Evolutionary conservation across 2,888 invertebrate species (phyloP).

Genomic region (Esperia sulphurella): DNA sequence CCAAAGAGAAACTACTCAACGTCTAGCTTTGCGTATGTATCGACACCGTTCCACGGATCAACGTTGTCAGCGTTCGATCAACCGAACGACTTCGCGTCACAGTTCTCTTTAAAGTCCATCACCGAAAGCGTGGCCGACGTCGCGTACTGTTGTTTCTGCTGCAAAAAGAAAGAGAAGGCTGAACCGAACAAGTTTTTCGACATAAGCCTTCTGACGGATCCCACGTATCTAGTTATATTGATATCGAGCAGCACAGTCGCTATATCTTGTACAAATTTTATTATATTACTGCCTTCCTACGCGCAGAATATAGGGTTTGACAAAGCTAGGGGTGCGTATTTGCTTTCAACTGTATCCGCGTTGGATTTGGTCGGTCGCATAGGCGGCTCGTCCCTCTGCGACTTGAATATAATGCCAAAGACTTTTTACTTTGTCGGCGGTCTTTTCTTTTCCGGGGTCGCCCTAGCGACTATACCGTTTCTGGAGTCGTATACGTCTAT

Average conservation of each 20-base stretch:
- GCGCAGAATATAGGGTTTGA: constrained; percentile 85
- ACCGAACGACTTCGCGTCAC: constrained; percentile 88
- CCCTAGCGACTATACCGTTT: constrained; percentile 84
- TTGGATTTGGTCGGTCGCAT: constrained; percentile 91
- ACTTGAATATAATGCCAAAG: constrained; percentile 87
- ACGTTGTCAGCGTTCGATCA: constrained; percentile 87
- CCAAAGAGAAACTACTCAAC: constrained; percentile 84
- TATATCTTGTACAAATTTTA: constrained; percentile 92
- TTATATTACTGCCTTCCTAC: constrained; percentile 89
- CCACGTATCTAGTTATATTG: constrained; percentile 88
- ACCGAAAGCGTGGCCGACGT: constrained; percentile 78
- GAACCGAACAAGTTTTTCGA: constrained; percentile 85
- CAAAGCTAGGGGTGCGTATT: constrained; percentile 83
- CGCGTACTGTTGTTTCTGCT: constrained; percentile 63
- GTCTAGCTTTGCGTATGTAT: constrained; percentile 90
- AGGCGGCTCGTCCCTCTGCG: constrained; percentile 90
- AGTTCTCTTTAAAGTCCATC: constrained; percentile 85
- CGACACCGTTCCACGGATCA: constrained; percentile 91
- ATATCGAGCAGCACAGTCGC: constrained; percentile 92
- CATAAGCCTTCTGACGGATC: constrained; percentile 84
- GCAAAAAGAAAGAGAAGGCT: constrained; percentile 44
- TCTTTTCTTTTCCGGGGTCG: constrained; percentile 87
- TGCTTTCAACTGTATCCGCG: constrained; percentile 89
- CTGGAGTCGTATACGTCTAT: constrained; percentile 81
- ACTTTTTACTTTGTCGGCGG: constrained; percentile 91